Conservation (phyloP, 2,888 invertebrate species). For the Euzetes globulus region DNA sequence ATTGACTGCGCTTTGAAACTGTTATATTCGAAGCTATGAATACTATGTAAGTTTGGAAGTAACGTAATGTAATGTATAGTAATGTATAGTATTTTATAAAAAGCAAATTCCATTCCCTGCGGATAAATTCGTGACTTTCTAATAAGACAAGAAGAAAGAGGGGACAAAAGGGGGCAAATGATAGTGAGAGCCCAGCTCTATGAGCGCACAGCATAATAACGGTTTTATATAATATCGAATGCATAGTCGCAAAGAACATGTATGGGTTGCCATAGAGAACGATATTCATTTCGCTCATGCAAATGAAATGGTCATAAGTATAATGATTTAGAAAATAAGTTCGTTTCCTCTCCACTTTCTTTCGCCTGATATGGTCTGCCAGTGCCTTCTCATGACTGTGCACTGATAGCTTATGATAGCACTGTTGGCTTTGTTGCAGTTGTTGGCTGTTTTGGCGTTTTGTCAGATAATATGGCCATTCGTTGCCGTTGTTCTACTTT, state of each 20-base stretch:
- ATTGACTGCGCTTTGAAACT: too few relatives aligned
- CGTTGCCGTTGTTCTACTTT: constrained; percentile 23
- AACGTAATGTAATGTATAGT: constrained; percentile 18
- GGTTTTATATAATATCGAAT: constrained; percentile 8
- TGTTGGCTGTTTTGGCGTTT: constrained; percentile 14
- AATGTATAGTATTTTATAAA: constrained; percentile 17
- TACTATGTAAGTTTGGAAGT: background rate
- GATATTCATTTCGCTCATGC: constrained; percentile 25
- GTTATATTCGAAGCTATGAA: background rate
- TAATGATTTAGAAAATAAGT: constrained; percentile 23
- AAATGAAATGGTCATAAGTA: constrained; percentile 31
- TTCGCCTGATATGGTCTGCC: constrained; percentile 12
- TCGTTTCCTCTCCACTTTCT: constrained; percentile 24
- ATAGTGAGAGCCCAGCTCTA: background rate
- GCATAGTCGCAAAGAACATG: background rate
- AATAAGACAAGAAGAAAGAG: constrained; percentile 27
- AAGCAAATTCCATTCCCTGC: constrained; percentile 16
- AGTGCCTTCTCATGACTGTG: background rate
- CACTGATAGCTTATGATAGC: background rate
- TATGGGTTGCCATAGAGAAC: constrained; percentile 23
- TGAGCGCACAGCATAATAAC: constrained; percentile 25
- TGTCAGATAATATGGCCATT: constrained; percentile 23
- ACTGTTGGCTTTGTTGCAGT: constrained; percentile 8
- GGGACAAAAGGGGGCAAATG: background rate
- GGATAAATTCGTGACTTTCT: constrained; percentile 33